Evolutionary conservation across 2,888 invertebrate genomes (phyloP), one percentile per base, ranked within the genome.

Genomic region (Drosophila quinaria): DNA sequence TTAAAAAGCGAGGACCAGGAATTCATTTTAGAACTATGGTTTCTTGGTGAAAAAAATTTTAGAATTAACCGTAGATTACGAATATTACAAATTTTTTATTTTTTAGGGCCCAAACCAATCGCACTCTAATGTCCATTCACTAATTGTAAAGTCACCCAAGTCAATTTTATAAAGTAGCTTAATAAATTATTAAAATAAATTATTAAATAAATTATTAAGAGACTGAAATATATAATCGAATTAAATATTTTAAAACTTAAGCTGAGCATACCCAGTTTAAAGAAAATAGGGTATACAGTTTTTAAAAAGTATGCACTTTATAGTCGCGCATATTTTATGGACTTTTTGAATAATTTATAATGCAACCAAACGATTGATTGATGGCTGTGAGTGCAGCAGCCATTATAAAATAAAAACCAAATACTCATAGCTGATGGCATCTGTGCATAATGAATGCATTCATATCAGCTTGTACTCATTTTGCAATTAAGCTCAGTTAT

Each of bases 371-470:
- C 69, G 69, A 75, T 60, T 73, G 73, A 58, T 61, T 75, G 75
- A 74, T 70, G 71, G 62, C 68, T 58, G 51, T 46, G 51, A 61
- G 49, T 17, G 19, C 54, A 60, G 56, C 55, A 50, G 35, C 11
- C 55, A 55, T 55, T 22, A 41, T 17, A 55, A 46, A 54, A 29
- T 41, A 11, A 37, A 46, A 46, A 15, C 66, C 55, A 68, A 76
- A 33, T 71, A 64, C 74, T 64, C 55, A 83, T 77, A 81, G 81
- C 60, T 77, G 61, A 83, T 79, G 55, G 42, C 86, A 78, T 50
- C 52, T 82, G 76, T 73, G 70, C 62, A 68, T 74, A 74, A 77
- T 73, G 62, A 78, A 73, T 73, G 67, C 80, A 83, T 76, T 86
- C 54, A 70, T 59, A 71, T 68, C 29, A 67, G 44, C 55, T 44